A percentile compares a stretch with the other conserved stretches of the same genome.
Conservation (phyloP, 2,888 invertebrate species). For the Periphyllus acericola region DNA sequence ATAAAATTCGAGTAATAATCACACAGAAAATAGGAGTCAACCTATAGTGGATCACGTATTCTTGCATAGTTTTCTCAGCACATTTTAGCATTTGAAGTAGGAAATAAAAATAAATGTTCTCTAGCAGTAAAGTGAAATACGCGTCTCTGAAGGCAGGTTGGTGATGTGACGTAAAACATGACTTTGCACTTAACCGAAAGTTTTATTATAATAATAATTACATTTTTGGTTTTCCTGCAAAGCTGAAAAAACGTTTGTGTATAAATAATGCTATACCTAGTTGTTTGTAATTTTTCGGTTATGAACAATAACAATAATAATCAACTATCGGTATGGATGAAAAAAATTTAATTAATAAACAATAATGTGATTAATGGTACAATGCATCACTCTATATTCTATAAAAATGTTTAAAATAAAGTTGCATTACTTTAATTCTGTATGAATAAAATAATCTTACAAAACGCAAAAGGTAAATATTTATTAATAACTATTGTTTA, state of each 20-base stretch:
- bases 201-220: no score
- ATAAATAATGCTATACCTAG: not conserved
- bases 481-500: no score
- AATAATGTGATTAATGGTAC: no score
- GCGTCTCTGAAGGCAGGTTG: not conserved
- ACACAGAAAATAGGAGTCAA: not conserved
- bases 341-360: not conserved
- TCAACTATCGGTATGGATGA: not conserved
- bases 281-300: not conserved
- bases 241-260: no score
- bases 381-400: no score
- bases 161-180: not conserved
- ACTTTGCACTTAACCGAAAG: not conserved
- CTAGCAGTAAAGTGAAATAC: not conserved
- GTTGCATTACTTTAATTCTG: no score
- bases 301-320: not conserved
- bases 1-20: not conserved
- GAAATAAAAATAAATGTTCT: not conserved
- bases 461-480: no score
- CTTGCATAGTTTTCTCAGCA: not conserved
- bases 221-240: no score
- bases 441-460: no score
- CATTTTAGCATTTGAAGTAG: not conserved
- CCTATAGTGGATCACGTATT: not conserved
- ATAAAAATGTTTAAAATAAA: no score